phyloP scores from a whole-genome alignment of 1,140 invertebrate genomes.

The Conus ventricosus region DNA sequence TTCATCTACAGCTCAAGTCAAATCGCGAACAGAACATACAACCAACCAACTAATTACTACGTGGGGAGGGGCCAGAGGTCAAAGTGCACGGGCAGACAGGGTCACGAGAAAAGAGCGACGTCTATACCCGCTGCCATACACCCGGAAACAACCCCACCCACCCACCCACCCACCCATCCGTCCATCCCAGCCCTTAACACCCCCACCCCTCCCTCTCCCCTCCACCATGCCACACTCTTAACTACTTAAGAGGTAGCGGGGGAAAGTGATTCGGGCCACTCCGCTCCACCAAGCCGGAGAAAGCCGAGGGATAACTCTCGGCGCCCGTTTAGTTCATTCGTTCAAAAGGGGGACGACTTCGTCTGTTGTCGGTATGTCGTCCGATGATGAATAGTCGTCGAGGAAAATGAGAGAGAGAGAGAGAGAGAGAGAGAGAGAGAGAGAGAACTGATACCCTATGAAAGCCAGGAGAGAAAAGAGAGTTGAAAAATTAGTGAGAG shows the following conservation, averaged over 20 bases:
- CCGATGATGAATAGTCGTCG: slow-evolving; percentile 21
- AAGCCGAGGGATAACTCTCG: slow-evolving; percentile 36
- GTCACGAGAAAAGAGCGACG: not conserved
- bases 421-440: not conserved
- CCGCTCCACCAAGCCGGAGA: not conserved
- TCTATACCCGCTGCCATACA: not conserved
- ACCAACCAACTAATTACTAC: no score
- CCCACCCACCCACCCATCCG: not conserved
- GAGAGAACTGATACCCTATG: no score
- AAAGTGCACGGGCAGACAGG: no score
- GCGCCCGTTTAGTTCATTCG: slow-evolving; percentile 6
- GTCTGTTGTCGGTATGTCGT: slow-evolving; percentile 21
- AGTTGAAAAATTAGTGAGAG: not conserved
- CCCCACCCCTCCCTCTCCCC: not conserved
- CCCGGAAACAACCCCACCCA: not conserved
- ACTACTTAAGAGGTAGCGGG: not conserved
- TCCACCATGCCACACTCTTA: not conserved
- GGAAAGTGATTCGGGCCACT: not conserved
- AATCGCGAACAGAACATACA: no score
- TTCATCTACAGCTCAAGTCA: no score
- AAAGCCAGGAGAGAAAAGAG: slow-evolving; percentile 1
- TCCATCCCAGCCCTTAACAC: not conserved
- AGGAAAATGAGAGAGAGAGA: not conserved
- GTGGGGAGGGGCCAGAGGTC: no score
- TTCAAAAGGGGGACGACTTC: not conserved